phyloP scores from a whole-genome alignment of 2,888 invertebrate genomes.

The Drosophila subsilvestris region DNA sequence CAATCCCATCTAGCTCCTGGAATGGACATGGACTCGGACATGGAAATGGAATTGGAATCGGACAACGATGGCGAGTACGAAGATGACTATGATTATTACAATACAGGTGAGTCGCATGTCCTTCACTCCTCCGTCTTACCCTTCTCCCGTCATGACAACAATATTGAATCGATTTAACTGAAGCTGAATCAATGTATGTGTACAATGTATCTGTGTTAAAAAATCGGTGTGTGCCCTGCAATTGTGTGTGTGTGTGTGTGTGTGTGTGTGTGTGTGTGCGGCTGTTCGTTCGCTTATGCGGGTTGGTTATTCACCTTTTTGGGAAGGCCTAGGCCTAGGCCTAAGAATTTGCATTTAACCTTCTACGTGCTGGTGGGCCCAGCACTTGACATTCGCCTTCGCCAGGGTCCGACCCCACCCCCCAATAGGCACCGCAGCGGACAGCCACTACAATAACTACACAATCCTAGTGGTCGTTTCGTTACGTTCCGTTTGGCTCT shows the following conservation, averaged over 20 bases:
- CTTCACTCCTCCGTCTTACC: not conserved
- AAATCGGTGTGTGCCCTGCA: conserved; percentile 2
- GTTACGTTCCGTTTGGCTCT: conserved; percentile 46
- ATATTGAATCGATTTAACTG: conserved; percentile 59
- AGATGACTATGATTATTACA: conserved; percentile 93
- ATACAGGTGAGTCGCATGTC: conserved; percentile 84
- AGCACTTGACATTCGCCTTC: conserved; percentile 73
- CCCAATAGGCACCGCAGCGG: not conserved
- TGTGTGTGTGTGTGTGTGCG: conserved; percentile 30
- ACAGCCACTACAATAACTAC: conserved; percentile 1
- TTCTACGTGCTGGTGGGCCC: conserved; percentile 43
- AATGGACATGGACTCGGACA: conserved; percentile 89
- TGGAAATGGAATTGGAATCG: conserved; percentile 89
- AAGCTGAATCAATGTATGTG: conserved; percentile 22
- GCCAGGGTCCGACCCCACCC: conserved; percentile 10
- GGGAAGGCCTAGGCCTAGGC: conserved; percentile 34
- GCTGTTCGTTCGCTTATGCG: not conserved
- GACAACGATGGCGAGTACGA: conserved; percentile 89
- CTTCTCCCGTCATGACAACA: conserved; percentile 30
- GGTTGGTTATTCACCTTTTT: conserved; percentile 73
- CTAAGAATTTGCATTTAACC: conserved; percentile 59
- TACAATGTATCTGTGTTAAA: conserved; percentile 17
- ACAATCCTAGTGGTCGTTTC: not conserved
- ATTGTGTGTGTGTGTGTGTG: no score
- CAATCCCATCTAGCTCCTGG: not conserved